Evolutionary conservation across 2,113 vertebrate species (phyloP).

Genomic region (Pachyramphus minor): DNA sequence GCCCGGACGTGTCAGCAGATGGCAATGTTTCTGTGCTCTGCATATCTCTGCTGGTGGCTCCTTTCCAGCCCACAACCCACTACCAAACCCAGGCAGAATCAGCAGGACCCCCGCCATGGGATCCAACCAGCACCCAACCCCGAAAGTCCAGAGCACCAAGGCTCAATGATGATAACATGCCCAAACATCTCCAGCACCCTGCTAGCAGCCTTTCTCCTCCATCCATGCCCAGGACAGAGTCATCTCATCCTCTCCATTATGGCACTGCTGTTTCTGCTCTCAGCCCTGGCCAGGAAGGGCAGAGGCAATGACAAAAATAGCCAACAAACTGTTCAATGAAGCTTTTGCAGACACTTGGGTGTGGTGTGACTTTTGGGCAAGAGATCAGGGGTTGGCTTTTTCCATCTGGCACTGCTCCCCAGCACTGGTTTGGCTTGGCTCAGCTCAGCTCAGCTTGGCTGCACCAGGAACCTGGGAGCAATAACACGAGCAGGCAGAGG

Average conservation of each 20-base stretch:
- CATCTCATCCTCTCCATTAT: background rate
- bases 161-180: rapidly evolving
- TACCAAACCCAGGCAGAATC: rapidly evolving
- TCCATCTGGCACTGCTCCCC: background rate
- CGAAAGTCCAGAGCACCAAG: background rate
- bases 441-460: background rate
- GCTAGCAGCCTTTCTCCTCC: background rate
- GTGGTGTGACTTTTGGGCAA: background rate
- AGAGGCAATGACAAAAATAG: conserved; percentile 32
- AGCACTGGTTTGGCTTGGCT: background rate
- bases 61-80: background rate
- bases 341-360: background rate
- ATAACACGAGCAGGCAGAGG: background rate
- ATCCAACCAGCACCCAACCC: background rate
- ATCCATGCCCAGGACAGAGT: rapidly evolving
- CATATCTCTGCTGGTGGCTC: background rate
- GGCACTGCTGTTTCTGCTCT: background rate
- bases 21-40: conserved; percentile 65
- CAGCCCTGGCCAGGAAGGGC: conserved; percentile 41
- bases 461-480: background rate
- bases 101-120: background rate
- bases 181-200: background rate
- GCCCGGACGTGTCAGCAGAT: conserved; percentile 53
- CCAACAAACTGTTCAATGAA: background rate
- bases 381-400: conserved; percentile 30